A percentile compares a stretch with the other conserved stretches of the same genome.
These are phyloP conservation scores for Gyrodactylus salaris DNA, from an alignment of 1,140 invertebrate genomes.

Conservation along the genomic window DNA sequence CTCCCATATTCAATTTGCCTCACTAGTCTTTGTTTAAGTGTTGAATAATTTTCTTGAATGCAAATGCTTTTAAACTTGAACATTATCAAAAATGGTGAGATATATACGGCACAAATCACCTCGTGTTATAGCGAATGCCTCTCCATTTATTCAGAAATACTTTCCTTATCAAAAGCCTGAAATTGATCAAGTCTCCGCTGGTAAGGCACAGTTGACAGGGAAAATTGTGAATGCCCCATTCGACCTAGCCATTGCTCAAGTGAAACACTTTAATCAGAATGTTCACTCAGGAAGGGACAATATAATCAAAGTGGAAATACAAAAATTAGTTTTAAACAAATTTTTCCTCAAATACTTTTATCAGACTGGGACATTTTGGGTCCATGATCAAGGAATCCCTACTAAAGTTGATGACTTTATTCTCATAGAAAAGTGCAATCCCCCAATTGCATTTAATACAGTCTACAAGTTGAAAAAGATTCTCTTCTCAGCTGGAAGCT, in stretches of 20 bases:
- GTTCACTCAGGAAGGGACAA: background rate
- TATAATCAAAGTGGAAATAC: background rate
- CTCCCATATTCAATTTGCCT: constrained; percentile 43
- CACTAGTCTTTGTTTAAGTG: background rate
- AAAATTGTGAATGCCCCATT: background rate
- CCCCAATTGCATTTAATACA: background rate
- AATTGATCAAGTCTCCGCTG: background rate
- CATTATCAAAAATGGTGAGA: background rate
- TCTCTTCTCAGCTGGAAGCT: background rate
- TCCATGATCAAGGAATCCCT: background rate
- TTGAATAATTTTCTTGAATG: background rate
- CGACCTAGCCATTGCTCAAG: constrained; percentile 1
- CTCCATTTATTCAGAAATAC: background rate
- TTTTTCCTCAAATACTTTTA: constrained; percentile 5
- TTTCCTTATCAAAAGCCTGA: constrained; percentile 6
- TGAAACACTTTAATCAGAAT: background rate
- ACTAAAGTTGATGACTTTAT: background rate
- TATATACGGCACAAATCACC: background rate
- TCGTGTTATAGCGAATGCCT: background rate
- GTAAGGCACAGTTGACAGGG: background rate
- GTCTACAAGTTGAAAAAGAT: background rate
- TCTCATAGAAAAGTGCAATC: background rate
- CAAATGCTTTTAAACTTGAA: background rate
- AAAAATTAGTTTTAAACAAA: constrained; percentile 1
- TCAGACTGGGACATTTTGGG: constrained; percentile 1